These are phyloP conservation scores for Cephonodes hylas DNA, from an alignment of 2,888 invertebrate genomes.

Conservation along the genomic window DNA sequence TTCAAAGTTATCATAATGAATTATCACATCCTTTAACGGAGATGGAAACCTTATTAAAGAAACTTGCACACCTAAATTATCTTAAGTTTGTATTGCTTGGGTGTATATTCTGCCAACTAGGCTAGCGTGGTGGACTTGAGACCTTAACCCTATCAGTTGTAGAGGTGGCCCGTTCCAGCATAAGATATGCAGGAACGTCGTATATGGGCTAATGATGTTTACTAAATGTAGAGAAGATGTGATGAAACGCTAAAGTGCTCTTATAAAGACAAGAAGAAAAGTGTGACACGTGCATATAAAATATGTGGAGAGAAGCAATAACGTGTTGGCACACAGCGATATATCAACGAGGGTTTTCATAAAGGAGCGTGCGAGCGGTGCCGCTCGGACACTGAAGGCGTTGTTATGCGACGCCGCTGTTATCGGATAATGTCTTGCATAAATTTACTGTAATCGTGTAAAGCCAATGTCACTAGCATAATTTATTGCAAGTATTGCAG, in stretches of 20 bases:
- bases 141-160: no score
- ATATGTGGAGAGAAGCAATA: constrained; percentile 64
- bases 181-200: no score
- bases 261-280: constrained; percentile 35
- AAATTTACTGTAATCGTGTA: constrained; percentile 75
- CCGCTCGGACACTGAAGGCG: constrained; percentile 74
- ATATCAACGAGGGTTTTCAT: constrained; percentile 75
- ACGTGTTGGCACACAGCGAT: constrained; percentile 65
- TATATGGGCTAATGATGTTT: no score
- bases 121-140: no score
- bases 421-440: constrained; percentile 78
- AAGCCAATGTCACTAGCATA: constrained; percentile 70
- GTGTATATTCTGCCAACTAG: no score
- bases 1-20: no score
- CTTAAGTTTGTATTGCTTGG: no score
- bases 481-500: constrained; percentile 65
- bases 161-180: no score
- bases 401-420: constrained; percentile 74
- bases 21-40: no score
- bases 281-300: constrained; percentile 56
- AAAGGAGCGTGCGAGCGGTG: constrained; percentile 58
- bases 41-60: no score
- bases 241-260: not conserved
- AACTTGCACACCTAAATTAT: no score
- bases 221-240: not conserved